A percentile compares a stretch with the other conserved stretches of the same genome.
Evolutionary conservation across 2,888 invertebrate species (phyloP).

Genomic region (Papilio gigon): DNA sequence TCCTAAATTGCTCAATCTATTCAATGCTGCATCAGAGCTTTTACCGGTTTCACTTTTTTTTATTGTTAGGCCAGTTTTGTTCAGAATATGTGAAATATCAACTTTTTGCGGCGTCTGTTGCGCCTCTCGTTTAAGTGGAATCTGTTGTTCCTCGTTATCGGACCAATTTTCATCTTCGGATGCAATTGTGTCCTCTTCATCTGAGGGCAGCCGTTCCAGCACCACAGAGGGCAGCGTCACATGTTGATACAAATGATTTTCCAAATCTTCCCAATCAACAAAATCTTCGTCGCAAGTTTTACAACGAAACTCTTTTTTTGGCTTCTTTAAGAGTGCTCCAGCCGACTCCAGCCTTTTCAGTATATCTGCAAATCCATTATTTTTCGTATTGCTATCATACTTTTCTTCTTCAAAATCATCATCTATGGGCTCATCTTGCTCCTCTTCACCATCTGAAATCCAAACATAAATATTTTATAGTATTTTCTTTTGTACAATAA

Average conservation of each 20-base stretch:
- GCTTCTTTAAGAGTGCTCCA: constrained; percentile 68
- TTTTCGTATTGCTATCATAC: constrained; percentile 46
- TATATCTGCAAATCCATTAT: constrained; percentile 64
- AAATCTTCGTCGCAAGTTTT: constrained; percentile 80
- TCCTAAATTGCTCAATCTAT: constrained; percentile 73
- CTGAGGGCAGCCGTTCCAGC: constrained; percentile 78
- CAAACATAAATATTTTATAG: constrained; percentile 34
- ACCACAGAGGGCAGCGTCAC: constrained; percentile 80
- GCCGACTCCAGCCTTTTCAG: constrained; percentile 68
- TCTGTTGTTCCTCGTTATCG: constrained; percentile 68
- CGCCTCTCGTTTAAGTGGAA: constrained; percentile 50
- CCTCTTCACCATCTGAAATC: constrained; percentile 60
- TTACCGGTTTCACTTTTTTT: constrained; percentile 63
- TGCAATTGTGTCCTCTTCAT: constrained; percentile 73
- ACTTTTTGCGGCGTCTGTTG: constrained; percentile 70
- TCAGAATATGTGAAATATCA: constrained; percentile 71
- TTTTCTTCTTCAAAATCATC: constrained; percentile 47
- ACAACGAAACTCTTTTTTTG: constrained; percentile 69
- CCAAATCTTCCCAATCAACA: constrained; percentile 69
- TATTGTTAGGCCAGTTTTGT: constrained; percentile 68
- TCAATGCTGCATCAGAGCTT: constrained; percentile 64
- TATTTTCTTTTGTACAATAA: too few relatives aligned
- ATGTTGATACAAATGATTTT: constrained; percentile 81
- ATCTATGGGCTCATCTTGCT: constrained; percentile 53
- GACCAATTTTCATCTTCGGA: constrained; percentile 77